Evolutionary conservation across 2,113 vertebrate species (phyloP).

Genomic region (Cariama cristata): DNA sequence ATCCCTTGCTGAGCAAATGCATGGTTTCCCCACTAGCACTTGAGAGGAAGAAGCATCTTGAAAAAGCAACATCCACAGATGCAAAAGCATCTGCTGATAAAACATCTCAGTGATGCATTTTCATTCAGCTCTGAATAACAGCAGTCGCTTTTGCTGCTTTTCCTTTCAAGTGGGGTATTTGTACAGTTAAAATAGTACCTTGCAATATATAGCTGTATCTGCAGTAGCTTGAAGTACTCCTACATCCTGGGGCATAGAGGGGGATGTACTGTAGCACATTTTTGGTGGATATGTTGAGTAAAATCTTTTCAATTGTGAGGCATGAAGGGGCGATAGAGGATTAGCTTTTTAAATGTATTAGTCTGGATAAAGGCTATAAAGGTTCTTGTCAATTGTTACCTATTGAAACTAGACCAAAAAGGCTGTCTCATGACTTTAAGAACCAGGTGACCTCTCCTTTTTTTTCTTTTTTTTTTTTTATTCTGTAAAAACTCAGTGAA

Average conservation of each 20-base stretch:
- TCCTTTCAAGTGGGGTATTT: not conserved
- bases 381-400: not conserved
- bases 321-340: not conserved
- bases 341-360: not conserved
- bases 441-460: rapidly evolving
- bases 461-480: rapidly evolving
- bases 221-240: not conserved
- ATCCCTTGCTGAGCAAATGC: not conserved
- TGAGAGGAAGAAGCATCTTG: not conserved
- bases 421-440: not conserved
- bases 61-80: not conserved
- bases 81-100: not conserved
- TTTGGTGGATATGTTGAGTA: not conserved
- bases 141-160: not conserved
- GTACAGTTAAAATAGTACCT: not conserved
- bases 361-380: not conserved
- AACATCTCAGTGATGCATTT: not conserved
- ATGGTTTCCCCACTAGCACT: not conserved
- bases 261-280: not conserved
- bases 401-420: not conserved
- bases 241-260: not conserved
- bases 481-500: not conserved
- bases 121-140: not conserved
- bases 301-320: not conserved
- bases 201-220: not conserved